These are phyloP conservation scores for Caracal caracal DNA, from an alignment of 2,113 vertebrate species.

Conservation along the genomic window DNA sequence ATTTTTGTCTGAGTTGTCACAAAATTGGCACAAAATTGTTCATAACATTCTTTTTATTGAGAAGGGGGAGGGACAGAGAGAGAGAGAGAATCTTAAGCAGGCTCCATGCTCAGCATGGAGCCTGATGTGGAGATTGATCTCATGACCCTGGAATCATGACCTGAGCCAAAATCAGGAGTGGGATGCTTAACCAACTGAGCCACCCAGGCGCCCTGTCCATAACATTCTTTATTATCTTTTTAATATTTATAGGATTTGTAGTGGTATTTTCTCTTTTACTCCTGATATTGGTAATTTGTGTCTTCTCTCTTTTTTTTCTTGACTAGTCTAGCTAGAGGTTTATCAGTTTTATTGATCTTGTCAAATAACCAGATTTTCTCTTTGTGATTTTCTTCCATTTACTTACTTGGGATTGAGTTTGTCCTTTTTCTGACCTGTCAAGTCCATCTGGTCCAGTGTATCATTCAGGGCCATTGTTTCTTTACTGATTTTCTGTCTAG, in stretches of 20 bases:
- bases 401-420: constrained; percentile 37
- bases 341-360: not conserved
- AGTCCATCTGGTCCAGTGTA: too few relatives aligned
- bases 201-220: not conserved
- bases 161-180: too few relatives aligned
- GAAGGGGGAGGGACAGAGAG: too few relatives aligned
- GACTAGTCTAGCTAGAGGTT: not conserved
- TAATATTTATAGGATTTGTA: not conserved
- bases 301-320: constrained; percentile 11
- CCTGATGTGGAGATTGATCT: too few relatives aligned
- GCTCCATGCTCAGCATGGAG: too few relatives aligned
- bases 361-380: constrained; percentile 15
- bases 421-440: not conserved
- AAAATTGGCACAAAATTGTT: not conserved
- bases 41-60: not conserved
- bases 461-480: too few relatives aligned
- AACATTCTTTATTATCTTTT: not conserved
- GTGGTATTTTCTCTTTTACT: not conserved
- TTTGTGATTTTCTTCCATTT: not conserved
- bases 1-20: not conserved
- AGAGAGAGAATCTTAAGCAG: too few relatives aligned
- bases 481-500: too few relatives aligned
- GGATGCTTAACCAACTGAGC: too few relatives aligned
- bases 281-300: not conserved
- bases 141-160: too few relatives aligned